Conservation (phyloP, 2,797 vertebrate species). For the Brachyrhaphis roseni region DNA sequence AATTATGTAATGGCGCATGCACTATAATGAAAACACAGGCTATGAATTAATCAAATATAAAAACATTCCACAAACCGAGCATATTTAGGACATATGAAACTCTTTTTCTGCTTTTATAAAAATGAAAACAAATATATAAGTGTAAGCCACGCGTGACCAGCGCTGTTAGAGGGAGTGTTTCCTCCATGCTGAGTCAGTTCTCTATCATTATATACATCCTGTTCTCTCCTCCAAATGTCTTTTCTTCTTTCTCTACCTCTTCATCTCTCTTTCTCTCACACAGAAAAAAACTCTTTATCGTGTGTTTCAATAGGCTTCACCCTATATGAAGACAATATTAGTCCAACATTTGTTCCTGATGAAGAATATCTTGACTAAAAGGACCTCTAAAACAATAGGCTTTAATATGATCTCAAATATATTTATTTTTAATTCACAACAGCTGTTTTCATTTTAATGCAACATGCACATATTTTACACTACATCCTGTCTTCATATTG, state of each 20-base stretch:
- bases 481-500: neutral
- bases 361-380: neutral
- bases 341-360: constrained; percentile 17
- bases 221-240: constrained; percentile 6
- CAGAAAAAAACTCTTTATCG: constrained; percentile 22
- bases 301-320: constrained; percentile 34
- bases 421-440: neutral
- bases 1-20: constrained; percentile 10
- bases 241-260: constrained; percentile 6
- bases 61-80: neutral
- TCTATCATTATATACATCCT: constrained; percentile 62
- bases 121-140: constrained; percentile 14
- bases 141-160: constrained; percentile 19
- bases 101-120: neutral
- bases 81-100: neutral
- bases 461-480: neutral
- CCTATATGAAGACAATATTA: constrained; percentile 14
- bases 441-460: neutral
- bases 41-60: constrained; percentile 20
- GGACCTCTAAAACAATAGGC: neutral
- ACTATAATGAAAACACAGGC: constrained; percentile 22
- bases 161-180: constrained; percentile 51
- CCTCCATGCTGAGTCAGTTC: constrained; percentile 66
- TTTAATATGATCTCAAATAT: neutral
- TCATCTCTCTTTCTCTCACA: neutral